Evolutionary conservation across 2,888 invertebrate species (phyloP), one percentile per base, ranked within the genome.

Genomic region (Ormia ochracea): DNA sequence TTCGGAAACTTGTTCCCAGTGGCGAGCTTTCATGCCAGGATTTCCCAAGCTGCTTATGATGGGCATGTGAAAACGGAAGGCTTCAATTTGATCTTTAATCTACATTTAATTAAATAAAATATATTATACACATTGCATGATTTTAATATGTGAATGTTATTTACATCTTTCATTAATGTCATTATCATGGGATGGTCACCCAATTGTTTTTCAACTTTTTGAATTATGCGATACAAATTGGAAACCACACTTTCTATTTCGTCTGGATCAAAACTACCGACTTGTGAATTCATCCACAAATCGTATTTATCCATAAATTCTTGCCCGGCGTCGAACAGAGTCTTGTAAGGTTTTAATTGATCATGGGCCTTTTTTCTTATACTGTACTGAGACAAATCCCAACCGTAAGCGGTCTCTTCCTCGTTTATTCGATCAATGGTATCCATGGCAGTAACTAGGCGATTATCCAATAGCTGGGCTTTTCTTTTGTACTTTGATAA

Each of bases 1-100:
- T 86, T 98, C 98, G 0, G 98, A 97, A 4, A 98, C 94, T 90
- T 94, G 94, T 86, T 97, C 96, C 98, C 98, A 98, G 89, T 98
- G 98, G 0, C 97, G 93, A 1, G 91, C 92, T 86, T 96, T 96
- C 93, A 98, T 93, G 65, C 97, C 98, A 0, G 98, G 98, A 91
- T 98, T 98, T 52, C 98, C 98, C 19, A 98, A 90, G 0, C 97
- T 98, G 87, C 94, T 93, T 41, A 98, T 94, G n/a, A 98, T 94
- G 0, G 98, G 96, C 93, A 98, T 91, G 84, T 96, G 92, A n/a
- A 93, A 92, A 82, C 95, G 95, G 89, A 98, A 98, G 3, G 93
- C 94, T 84, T 98, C 98, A 83, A 98, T 96, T 88, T 92, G 91
- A 87, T 91, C 84, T 65, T 86, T 87, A 23, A 85, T 84, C 85